A percentile compares a stretch with the other conserved stretches of the same genome.
Evolutionary conservation across 2,113 vertebrate species (phyloP).

Genomic region (Mellivora capensis): DNA sequence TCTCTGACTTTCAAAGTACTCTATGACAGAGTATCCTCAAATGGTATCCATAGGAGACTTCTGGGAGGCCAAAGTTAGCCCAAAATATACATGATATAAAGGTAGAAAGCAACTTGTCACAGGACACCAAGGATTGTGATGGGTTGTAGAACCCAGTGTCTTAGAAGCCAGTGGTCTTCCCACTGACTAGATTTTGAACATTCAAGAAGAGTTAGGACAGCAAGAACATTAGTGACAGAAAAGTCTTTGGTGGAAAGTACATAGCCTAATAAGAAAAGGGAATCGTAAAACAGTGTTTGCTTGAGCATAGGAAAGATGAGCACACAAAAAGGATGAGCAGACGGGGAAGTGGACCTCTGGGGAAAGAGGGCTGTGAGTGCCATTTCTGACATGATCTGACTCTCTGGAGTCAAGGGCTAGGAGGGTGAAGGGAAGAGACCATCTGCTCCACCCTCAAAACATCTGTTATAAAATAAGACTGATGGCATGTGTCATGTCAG

Average conservation of each 20-base stretch:
- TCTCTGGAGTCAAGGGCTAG: conserved; percentile 56
- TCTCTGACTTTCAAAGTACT: background rate
- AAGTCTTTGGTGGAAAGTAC: background rate
- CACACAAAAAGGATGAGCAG: conserved; percentile 19
- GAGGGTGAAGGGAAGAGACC: conserved; percentile 59
- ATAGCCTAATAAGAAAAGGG: background rate
- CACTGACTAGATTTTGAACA: background rate
- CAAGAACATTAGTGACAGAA: background rate
- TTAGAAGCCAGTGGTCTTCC: background rate
- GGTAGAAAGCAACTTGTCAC: background rate
- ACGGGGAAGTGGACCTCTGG: conserved; percentile 3
- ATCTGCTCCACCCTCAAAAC: conserved; percentile 71
- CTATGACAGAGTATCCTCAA: background rate
- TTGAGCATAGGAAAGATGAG: background rate
- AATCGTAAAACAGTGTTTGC: background rate
- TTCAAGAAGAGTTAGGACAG: background rate
- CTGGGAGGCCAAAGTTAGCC: background rate
- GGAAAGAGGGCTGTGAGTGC: conserved; percentile 17
- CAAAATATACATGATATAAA: background rate
- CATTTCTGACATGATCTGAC: conserved; percentile 58
- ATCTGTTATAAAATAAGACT: conserved; percentile 74
- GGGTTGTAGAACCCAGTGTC: background rate
- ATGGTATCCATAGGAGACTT: background rate
- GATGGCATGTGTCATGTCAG: conserved; percentile 75
- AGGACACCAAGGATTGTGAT: background rate